Conservation (phyloP, 1,140 invertebrate species). For the Drosophila sulfurigaster region DNA sequence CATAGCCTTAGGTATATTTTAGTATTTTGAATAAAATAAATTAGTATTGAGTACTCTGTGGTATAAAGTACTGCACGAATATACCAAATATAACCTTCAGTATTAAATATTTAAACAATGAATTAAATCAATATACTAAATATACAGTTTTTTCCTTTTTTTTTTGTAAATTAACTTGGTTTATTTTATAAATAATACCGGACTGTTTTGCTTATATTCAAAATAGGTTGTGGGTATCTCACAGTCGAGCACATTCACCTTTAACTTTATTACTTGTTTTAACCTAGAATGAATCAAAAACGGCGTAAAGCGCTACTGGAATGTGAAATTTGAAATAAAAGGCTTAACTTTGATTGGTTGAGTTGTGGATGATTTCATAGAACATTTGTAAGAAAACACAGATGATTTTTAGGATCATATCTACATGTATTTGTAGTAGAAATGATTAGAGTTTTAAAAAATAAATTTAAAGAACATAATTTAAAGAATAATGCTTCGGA, state of each 20-base stretch:
- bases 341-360: conserved; percentile 44
- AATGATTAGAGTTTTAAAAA: not conserved
- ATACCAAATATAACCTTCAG: too few species aligned
- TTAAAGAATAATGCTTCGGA: too few species aligned
- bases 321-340: conserved; percentile 33
- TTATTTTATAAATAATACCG: not conserved
- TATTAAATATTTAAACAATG: too few species aligned
- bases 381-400: not conserved
- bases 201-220: too few species aligned
- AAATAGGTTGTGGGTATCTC: not conserved
- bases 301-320: conserved; percentile 11
- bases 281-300: conserved; percentile 25
- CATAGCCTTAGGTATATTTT: too few species aligned
- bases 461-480: too few species aligned
- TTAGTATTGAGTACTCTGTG: too few species aligned
- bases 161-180: too few species aligned
- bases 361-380: conserved; percentile 11
- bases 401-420: not conserved
- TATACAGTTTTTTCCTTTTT: too few species aligned
- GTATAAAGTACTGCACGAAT: too few species aligned
- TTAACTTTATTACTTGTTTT: not conserved
- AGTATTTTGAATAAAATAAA: too few species aligned
- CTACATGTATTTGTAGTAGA: not conserved
- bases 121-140: too few species aligned
- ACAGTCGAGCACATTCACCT: not conserved